Evolutionary conservation across 53 echinoderm and acorn worm genomes (phyloP).

Genomic region (Paracentrotus lividus): DNA sequence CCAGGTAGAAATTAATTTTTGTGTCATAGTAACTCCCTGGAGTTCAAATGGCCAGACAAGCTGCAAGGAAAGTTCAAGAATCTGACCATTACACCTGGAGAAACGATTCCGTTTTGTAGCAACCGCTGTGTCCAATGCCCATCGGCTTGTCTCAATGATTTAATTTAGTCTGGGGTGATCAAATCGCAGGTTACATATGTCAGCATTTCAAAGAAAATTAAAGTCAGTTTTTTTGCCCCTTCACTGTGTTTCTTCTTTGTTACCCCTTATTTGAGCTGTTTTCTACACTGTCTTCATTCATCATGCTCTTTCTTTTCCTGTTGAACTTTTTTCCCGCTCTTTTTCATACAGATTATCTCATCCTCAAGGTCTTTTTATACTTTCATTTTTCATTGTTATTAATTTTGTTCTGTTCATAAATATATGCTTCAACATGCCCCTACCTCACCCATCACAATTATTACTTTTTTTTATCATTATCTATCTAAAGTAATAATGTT

Average conservation of each 20-base stretch:
- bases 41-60: slow-evolving; percentile 28
- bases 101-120: background rate
- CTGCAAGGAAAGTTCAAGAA: background rate
- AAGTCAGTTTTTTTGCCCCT: background rate
- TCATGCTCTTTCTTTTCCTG: background rate
- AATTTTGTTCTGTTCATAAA: background rate
- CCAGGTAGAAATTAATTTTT: background rate
- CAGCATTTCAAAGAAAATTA: slow-evolving; percentile 40
- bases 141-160: background rate
- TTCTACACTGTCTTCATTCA: background rate
- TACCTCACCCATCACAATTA: background rate
- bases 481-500: too few species aligned
- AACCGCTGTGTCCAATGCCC: background rate
- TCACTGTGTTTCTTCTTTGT: background rate
- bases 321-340: background rate
- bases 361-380: background rate
- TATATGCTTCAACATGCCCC: too few species aligned
- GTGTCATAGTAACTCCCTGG: background rate
- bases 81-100: slow-evolving; percentile 28
- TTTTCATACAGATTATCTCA: background rate
- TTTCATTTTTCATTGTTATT: background rate
- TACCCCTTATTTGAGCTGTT: background rate
- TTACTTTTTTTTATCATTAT: background rate
- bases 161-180: background rate
- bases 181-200: slow-evolving; percentile 28